Conservation (phyloP, 2,797 vertebrate species). For the Thunnus albacares region DNA sequence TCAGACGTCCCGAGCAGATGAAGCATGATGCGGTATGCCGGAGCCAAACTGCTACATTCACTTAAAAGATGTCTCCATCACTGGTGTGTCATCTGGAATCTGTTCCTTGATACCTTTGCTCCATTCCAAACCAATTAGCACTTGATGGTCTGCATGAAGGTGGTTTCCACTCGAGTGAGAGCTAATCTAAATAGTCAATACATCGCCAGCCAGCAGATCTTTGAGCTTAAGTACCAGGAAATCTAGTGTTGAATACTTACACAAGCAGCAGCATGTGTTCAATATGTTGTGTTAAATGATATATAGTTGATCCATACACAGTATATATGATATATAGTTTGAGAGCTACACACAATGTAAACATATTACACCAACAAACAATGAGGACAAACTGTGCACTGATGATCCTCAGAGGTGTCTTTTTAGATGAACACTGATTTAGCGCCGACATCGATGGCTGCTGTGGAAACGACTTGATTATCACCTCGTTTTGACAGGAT, state of each 20-base stretch:
- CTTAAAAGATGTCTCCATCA: conserved; percentile 78
- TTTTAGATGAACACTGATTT: conserved; percentile 58
- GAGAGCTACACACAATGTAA: not conserved
- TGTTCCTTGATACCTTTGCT: conserved; percentile 74
- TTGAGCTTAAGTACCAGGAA: conserved; percentile 51
- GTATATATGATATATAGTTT: conserved; percentile 10
- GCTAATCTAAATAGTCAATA: conserved; percentile 76
- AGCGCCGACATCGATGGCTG: conserved; percentile 64
- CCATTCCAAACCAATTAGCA: conserved; percentile 85
- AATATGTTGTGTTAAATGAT: conserved; percentile 23
- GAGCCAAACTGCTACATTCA: conserved; percentile 77
- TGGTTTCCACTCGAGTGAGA: conserved; percentile 77
- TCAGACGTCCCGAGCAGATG: conserved; percentile 71
- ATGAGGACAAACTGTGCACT: not conserved
- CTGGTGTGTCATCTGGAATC: conserved; percentile 82
- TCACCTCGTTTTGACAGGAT: conserved; percentile 77
- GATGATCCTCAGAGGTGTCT: conserved; percentile 37
- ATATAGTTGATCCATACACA: not conserved
- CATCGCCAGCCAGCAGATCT: conserved; percentile 56
- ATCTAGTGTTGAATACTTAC: conserved; percentile 45
- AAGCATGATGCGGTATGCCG: conserved; percentile 61
- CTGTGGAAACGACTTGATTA: conserved; percentile 79
- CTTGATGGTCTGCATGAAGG: conserved; percentile 87
- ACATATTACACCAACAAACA: conserved; percentile 4
- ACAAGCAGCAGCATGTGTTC: conserved; percentile 20